Evolutionary conservation across 1,140 invertebrate genomes (phyloP).

Genomic region (Cepaea nemoralis): DNA sequence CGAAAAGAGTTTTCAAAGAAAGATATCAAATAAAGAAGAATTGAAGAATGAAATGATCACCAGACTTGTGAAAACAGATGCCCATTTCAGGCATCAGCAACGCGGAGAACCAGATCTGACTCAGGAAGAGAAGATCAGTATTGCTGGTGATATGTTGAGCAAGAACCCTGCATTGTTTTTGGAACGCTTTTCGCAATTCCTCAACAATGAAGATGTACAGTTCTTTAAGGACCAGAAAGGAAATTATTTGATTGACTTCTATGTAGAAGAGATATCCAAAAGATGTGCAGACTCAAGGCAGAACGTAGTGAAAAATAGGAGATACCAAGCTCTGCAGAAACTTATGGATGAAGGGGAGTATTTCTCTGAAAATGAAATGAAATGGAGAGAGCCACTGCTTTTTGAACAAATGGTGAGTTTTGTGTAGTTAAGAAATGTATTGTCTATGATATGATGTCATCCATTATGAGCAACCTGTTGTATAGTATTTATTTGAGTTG

Average conservation of each 20-base stretch:
- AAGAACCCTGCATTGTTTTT: conserved; percentile 81
- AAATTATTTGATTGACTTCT: conserved; percentile 77
- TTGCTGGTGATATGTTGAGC: conserved; percentile 79
- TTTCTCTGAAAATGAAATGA: conserved; percentile 93
- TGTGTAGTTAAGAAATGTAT: too few relatives aligned
- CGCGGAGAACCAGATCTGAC: conserved; percentile 81
- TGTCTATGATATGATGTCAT: too few relatives aligned
- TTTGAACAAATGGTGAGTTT: conserved; percentile 85
- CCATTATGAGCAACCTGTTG: too few relatives aligned
- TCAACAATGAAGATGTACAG: conserved; percentile 75
- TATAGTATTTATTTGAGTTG: too few relatives aligned
- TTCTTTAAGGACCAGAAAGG: conserved; percentile 76
- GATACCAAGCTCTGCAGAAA: conserved; percentile 85
- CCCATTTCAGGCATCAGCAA: conserved; percentile 83
- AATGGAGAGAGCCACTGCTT: conserved; percentile 87
- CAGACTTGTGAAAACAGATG: conserved; percentile 61
- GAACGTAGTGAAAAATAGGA: conserved; percentile 82
- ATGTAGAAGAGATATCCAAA: conserved; percentile 75
- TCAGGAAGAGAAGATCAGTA: conserved; percentile 78
- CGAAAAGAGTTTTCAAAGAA: not conserved
- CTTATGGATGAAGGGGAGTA: conserved; percentile 82
- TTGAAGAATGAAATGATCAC: conserved; percentile 65
- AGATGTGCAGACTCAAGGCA: conserved; percentile 57
- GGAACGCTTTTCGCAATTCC: conserved; percentile 78
- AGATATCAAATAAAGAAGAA: conserved; percentile 36